Percentiles rank a stretch among this genome's conserved stretches.
Evolutionary conservation across 2,113 vertebrate genomes (phyloP).

Genomic region (Ornithorhynchus anatinus): DNA sequence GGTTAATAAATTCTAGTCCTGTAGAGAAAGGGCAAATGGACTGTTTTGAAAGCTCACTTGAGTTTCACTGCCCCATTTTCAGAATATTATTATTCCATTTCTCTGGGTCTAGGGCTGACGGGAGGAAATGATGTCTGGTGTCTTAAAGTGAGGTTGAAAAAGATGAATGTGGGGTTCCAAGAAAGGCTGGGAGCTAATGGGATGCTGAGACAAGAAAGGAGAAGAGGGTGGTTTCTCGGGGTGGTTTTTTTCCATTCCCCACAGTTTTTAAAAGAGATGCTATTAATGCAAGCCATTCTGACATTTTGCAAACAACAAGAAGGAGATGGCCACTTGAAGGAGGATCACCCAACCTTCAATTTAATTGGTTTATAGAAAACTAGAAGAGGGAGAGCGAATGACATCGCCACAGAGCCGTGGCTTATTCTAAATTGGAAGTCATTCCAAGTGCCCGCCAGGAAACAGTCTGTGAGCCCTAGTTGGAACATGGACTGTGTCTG

Average conservation of each 20-base stretch:
- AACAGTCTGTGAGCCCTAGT: too few species aligned
- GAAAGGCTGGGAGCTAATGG: background rate
- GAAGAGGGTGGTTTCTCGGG: background rate
- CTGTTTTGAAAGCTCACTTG: background rate
- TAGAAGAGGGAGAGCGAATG: constrained; percentile 4
- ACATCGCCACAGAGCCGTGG: constrained; percentile 1
- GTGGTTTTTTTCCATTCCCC: too few species aligned
- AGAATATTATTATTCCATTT: background rate
- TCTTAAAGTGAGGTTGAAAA: background rate
- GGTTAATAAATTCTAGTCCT: background rate
- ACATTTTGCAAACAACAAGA: background rate
- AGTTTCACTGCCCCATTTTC: background rate
- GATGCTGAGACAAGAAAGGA: background rate
- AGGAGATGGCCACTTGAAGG: too few species aligned
- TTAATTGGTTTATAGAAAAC: background rate
- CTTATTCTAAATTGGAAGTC: background rate
- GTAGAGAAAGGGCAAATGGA: background rate
- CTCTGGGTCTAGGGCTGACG: background rate
- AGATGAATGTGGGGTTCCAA: background rate
- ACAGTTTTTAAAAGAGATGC: too few species aligned
- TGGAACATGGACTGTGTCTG: too few species aligned
- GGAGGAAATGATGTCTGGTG: background rate
- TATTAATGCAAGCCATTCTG: too few species aligned
- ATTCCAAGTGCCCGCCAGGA: too few species aligned
- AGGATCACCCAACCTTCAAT: background rate